Evolutionary conservation across 2,113 vertebrate species (phyloP).

Genomic region (Pseudopipra pipra): DNA sequence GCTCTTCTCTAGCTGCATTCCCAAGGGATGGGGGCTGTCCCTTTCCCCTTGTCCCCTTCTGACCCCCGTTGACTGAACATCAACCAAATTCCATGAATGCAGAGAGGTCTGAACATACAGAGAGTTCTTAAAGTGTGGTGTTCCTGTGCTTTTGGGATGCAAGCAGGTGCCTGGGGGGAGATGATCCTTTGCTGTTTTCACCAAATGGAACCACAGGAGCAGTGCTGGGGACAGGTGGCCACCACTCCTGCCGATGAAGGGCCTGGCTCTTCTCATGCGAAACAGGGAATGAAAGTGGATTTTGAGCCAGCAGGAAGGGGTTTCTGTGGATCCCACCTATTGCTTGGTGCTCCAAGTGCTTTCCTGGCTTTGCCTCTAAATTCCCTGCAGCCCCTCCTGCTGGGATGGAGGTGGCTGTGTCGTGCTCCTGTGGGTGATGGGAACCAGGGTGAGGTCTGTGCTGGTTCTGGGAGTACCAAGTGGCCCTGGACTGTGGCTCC

Average conservation of each 20-base stretch:
- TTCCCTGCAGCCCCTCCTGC: accelerated
- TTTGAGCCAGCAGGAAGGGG: neutral
- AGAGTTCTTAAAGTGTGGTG: accelerated
- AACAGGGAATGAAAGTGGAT: accelerated
- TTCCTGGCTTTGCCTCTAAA: neutral
- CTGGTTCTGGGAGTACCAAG: neutral
- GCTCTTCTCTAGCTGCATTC: neutral
- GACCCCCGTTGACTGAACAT: accelerated
- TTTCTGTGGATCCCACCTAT: accelerated
- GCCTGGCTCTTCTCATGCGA: neutral
- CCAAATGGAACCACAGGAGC: neutral
- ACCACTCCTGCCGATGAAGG: accelerated
- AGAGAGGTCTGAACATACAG: neutral
- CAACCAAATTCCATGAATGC: accelerated
- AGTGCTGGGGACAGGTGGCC: accelerated
- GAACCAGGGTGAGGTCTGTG: accelerated
- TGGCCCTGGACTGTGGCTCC: neutral
- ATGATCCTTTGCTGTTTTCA: neutral
- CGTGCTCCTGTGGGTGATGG: accelerated
- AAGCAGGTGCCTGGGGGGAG: neutral
- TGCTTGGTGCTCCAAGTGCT: neutral
- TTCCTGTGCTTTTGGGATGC: accelerated
- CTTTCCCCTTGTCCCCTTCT: neutral
- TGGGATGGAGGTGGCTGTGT: neutral
- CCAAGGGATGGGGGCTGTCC: neutral